Evolutionary conservation across 2,113 vertebrate genomes (phyloP), one percentile per base, ranked within the genome.

Genomic region (Oncorhynchus kisutch): DNA sequence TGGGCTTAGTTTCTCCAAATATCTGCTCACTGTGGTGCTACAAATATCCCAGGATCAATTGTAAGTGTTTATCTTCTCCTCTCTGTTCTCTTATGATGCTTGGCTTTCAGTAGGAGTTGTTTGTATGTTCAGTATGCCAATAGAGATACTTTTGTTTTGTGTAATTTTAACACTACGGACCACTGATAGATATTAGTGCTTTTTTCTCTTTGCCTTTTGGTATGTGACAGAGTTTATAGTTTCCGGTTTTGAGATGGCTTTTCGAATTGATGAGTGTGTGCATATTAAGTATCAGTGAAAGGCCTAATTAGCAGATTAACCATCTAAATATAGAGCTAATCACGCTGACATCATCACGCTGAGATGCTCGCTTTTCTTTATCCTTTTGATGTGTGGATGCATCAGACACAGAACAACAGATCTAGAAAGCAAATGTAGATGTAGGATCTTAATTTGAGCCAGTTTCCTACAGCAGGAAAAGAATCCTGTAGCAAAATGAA

Each of bases 1-100:
- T 86, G 81, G 84, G 86, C 86, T 92, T 86, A 90, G 85, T 91
- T 90, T 90, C 83, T 82, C 84, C 78, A 89, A 85, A 91, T 90
- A 86, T 87, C 84, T 82, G 82, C 75, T 85, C 81, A 67, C 75
- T 87, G 81, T 76, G 71, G 75, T 83, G 83, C 76, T 62, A 82
- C 22, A 75, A 78, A 85, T 82, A 86, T 86, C 67, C 82, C 80
- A 71, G 88, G 83, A 87, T 88, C 84, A 89, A 75, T 71, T 74
- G 22, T 57, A 91, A 88, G 85, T 75, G 83, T 81, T 77, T 81
- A 73, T 31, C 27, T 8, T 78, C 22, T 59, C 75, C 72, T 68
- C 73, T 75, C 67, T 54, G 31, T 74, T 66, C 70, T 76, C 29
- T 20, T 67, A 67, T 78, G 27, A 22, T 34, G 25, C 18, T 57